Percentiles rank a stretch among this genome's conserved stretches.
These are phyloP conservation scores for Babylonia areolata DNA, from an alignment of 1,140 invertebrate species.

Conservation along the genomic window DNA sequence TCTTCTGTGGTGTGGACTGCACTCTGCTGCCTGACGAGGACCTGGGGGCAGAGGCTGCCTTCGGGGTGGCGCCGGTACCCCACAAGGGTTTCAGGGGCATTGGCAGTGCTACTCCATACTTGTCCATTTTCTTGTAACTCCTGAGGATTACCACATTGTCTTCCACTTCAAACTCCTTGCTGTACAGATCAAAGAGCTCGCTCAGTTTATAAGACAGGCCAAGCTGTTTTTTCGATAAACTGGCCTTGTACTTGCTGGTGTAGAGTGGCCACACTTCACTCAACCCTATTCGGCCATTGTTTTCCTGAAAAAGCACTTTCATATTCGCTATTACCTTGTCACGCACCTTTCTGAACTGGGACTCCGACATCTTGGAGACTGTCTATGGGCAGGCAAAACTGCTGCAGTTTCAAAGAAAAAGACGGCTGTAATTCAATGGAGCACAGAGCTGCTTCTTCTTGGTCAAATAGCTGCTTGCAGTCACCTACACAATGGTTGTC, in stretches of 20 bases:
- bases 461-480: too few relatives aligned
- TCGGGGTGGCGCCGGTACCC: neutral
- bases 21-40: neutral
- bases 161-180: neutral
- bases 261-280: neutral
- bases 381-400: too few relatives aligned
- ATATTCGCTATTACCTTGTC: conserved; percentile 40
- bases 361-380: too few relatives aligned
- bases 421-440: too few relatives aligned
- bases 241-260: neutral
- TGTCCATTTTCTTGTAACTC: neutral
- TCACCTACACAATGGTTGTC: too few relatives aligned
- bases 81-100: neutral
- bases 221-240: neutral
- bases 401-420: too few relatives aligned
- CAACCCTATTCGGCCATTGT: neutral
- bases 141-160: neutral
- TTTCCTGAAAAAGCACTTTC: neutral
- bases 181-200: neutral
- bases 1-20: neutral
- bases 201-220: neutral
- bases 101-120: neutral
- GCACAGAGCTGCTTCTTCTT: too few relatives aligned
- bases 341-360: neutral
- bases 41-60: neutral